These are phyloP conservation scores for Drosophila peninsularis DNA, from an alignment of 2,888 invertebrate genomes.

Conservation along the genomic window DNA sequence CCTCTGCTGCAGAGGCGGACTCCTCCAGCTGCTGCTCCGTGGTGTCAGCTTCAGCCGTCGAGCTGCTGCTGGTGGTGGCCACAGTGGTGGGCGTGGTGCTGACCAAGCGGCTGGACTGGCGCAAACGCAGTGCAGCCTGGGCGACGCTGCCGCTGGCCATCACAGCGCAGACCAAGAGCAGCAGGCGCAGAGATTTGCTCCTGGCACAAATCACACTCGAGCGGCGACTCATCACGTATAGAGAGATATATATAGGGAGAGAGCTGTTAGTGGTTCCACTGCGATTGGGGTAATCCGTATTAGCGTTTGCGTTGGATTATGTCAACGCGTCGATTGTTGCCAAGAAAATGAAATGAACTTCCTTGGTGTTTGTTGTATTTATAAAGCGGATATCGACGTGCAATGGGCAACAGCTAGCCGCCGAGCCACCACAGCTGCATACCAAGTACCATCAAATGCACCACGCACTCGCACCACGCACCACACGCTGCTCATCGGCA, in stretches of 20 bases:
- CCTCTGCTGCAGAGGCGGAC: background rate
- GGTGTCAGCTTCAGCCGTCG: conserved; percentile 3
- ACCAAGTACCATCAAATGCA: conserved; percentile 43
- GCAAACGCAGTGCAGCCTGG: conserved; percentile 57
- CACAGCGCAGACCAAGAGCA: conserved; percentile 24
- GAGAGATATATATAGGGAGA: background rate
- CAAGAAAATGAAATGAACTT: conserved; percentile 83
- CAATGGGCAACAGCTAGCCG: conserved; percentile 22
- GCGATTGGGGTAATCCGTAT: conserved; percentile 13
- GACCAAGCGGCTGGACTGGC: conserved; percentile 44
- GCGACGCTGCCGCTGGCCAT: conserved; percentile 14
- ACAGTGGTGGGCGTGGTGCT: conserved; percentile 46
- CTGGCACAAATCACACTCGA: conserved; percentile 17
- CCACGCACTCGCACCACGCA: conserved; percentile 5
- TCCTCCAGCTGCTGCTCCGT: conserved; percentile 8
- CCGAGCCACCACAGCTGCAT: conserved; percentile 49
- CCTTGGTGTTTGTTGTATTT: conserved; percentile 83
- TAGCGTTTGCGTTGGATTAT: conserved; percentile 49
- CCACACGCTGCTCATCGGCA: conserved; percentile 37
- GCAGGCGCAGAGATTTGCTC: conserved; percentile 6
- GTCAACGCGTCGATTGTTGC: conserved; percentile 75
- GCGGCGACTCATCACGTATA: conserved; percentile 35
- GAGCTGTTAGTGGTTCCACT: conserved; percentile 4
- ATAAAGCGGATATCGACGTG: conserved; percentile 82
- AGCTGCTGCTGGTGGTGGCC: conserved; percentile 6